Evolutionary conservation across 2,113 vertebrate genomes (phyloP).

Genomic region (Rallus limicola): DNA sequence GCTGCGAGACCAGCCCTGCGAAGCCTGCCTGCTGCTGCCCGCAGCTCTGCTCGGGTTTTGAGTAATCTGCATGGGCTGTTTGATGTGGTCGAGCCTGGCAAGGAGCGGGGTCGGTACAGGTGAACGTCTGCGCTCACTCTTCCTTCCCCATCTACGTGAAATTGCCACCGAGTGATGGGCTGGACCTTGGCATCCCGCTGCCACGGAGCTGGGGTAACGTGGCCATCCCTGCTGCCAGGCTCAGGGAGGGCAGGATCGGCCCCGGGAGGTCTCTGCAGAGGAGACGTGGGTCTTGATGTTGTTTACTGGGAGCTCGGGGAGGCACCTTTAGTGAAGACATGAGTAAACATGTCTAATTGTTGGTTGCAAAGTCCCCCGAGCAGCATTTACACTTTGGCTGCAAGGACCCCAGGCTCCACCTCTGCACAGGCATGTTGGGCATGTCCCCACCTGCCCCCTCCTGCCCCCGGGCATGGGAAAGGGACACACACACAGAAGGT

Average conservation of each 20-base stretch:
- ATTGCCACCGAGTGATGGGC: background rate
- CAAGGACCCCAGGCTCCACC: rapidly evolving
- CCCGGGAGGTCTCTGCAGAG: background rate
- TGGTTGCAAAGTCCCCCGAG: constrained; percentile 9
- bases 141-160: background rate
- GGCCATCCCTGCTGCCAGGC: background rate
- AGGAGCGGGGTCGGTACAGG: background rate
- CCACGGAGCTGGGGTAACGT: rapidly evolving
- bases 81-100: constrained; percentile 48
- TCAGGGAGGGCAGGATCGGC: background rate
- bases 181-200: background rate
- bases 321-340: background rate
- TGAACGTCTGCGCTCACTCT: background rate
- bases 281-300: background rate
- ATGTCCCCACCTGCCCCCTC: background rate
- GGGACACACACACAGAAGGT: background rate
- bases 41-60: background rate
- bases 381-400: background rate
- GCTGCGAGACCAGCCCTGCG: background rate
- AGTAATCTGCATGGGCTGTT: background rate
- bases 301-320: background rate
- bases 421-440: background rate
- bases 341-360: constrained; percentile 33
- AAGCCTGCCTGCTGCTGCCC: background rate
- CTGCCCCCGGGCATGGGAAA: rapidly evolving